Evolutionary conservation across 2,888 invertebrate species (phyloP).

Genomic region (Entomobrya proxima): DNA sequence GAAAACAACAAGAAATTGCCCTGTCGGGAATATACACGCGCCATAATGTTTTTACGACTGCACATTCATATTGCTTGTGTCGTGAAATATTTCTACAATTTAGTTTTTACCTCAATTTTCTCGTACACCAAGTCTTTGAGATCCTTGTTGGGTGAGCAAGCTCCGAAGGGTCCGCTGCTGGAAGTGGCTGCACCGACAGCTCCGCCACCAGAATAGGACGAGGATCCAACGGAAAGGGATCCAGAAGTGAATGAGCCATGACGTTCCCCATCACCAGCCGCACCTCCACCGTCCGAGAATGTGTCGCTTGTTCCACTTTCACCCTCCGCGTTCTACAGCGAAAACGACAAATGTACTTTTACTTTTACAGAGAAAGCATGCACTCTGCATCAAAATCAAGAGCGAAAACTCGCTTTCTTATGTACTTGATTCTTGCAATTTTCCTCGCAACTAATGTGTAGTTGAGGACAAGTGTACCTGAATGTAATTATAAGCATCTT

Average conservation of each 20-base stretch:
- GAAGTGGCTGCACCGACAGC: background rate
- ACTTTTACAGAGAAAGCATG: too few relatives aligned
- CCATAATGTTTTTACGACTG: background rate
- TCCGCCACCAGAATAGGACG: conserved; percentile 53
- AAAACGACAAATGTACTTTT: background rate
- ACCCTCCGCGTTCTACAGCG: conserved; percentile 68
- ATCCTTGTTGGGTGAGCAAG: conserved; percentile 66
- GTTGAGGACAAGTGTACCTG: too few relatives aligned
- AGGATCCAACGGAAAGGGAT: conserved; percentile 70
- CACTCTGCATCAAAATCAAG: too few relatives aligned
- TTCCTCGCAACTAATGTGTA: too few relatives aligned
- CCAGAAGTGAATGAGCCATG: conserved; percentile 73
- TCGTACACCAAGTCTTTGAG: conserved; percentile 63
- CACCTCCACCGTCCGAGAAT: conserved; percentile 63
- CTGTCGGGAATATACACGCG: background rate
- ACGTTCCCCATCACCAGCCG: conserved; percentile 66
- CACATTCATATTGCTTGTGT: background rate
- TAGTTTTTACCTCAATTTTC: conserved; percentile 65
- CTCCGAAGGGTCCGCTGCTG: conserved; percentile 52
- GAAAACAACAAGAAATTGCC: background rate
- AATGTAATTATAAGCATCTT: too few relatives aligned
- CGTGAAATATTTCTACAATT: background rate
- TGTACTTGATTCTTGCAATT: too few relatives aligned
- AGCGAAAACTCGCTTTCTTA: too few relatives aligned
- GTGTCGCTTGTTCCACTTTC: conserved; percentile 70